Evolutionary conservation across 2,888 invertebrate species (phyloP), one percentile per base, ranked within the genome.

Genomic region (Agriopis aurantiaria): DNA sequence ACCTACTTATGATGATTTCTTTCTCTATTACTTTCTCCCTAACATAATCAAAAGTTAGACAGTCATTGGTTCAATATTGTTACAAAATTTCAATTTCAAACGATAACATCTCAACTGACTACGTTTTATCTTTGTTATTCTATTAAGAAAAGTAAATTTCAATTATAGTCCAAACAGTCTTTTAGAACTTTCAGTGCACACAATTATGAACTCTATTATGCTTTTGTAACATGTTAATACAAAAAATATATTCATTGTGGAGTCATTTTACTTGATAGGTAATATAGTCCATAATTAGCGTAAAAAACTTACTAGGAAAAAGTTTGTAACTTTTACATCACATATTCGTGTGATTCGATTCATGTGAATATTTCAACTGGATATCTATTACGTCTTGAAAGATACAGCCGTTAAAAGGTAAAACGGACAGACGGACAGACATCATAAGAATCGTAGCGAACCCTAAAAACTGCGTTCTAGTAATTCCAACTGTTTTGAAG

Each of bases 11-110:
- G 5, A 11, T 46, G 12, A 12, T 51, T 23, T 23, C 11, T 33
- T 23, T 23, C n/a, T 3, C 7, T 58, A n/a, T 12, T 41, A 8
- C 10, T 51, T 51, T 41, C 41, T 49, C 5, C 51, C 12, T 55
- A 60, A 65, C n/a, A 48, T 59, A 55, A 60, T 60, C 65, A 61
- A 64, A 63, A 61, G 56, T 65, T 60, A 33, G 17, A 48, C 12
- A 65, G 40, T 57, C 55, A 58, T 63, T 59, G 60, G 51, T 51
- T 17, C 51, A 61, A 61, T 56, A 45, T 65, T 69, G 45, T 65
- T 61, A 51, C 43, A 64, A 60, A 57, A 61, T 65, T 69, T 63
- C 65, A 68, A 69, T 69, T 69, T 69, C 43, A 52, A 55, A 72
- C 59, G 69, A 74, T 72, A 72, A 68, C 68, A 61, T 65, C 58